A percentile compares a stretch with the other conserved stretches of the same genome.
These are phyloP conservation scores for Hestina assimilis DNA, from an alignment of 1,140 invertebrate species.

Conservation along the genomic window DNA sequence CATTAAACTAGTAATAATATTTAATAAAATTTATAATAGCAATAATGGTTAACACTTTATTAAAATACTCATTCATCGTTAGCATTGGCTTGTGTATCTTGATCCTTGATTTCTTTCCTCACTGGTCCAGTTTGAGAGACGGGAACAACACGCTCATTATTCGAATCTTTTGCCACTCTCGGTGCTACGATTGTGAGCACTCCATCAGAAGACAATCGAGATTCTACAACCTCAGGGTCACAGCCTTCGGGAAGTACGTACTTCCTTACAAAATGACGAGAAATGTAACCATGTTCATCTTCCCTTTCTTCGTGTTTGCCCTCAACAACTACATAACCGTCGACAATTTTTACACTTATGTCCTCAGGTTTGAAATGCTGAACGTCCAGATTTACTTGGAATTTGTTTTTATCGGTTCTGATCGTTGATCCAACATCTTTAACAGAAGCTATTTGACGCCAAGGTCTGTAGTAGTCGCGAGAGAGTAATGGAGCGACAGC, in stretches of 20 bases:
- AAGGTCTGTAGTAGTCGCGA: constrained; percentile 83
- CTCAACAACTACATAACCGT: constrained; percentile 83
- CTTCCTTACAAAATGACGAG: constrained; percentile 84
- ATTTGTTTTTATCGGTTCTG: constrained; percentile 78
- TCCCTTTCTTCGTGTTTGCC: constrained; percentile 88
- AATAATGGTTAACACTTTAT: no score
- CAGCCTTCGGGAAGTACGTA: constrained; percentile 85
- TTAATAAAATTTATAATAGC: no score
- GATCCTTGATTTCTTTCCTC: constrained; percentile 59
- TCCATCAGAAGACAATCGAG: constrained; percentile 86
- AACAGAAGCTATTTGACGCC: constrained; percentile 80
- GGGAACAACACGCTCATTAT: constrained; percentile 80
- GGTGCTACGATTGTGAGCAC: constrained; percentile 84
- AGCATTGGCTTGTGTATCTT: constrained; percentile 38
- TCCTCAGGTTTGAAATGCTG: constrained; percentile 92
- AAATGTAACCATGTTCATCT: constrained; percentile 86
- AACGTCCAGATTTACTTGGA: constrained; percentile 88
- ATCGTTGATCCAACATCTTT: constrained; percentile 86
- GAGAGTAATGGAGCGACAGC: constrained; percentile 67
- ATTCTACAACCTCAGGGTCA: constrained; percentile 82
- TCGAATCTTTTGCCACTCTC: constrained; percentile 72
- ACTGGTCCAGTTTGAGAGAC: constrained; percentile 82
- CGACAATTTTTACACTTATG: constrained; percentile 88
- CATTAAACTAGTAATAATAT: no score
- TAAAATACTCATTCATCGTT: constrained; percentile 24